Evolutionary conservation across 2,113 vertebrate genomes (phyloP).

Genomic region (Balaeniceps rex): DNA sequence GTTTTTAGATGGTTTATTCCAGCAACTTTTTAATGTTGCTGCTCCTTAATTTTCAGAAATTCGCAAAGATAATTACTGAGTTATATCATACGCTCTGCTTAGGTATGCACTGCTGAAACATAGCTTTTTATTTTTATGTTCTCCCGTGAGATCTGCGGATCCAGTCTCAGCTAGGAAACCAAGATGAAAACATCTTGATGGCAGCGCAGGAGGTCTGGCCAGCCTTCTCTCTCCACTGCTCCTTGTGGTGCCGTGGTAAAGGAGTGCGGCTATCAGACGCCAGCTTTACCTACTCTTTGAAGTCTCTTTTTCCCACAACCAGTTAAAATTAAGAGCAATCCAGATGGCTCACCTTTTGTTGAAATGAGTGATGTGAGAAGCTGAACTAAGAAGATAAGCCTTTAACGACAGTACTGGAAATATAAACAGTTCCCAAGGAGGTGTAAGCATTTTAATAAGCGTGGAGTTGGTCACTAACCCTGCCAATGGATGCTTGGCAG

Average conservation of each 20-base stretch:
- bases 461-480: not conserved
- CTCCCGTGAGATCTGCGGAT: not conserved
- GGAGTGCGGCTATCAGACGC: not conserved
- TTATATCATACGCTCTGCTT: not conserved
- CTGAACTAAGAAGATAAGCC: not conserved
- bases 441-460: not conserved
- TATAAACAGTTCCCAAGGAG: not conserved
- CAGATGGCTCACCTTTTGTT: not conserved
- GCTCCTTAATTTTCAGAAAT: conserved; percentile 52
- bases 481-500: not conserved
- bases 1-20: not conserved
- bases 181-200: not conserved
- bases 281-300: not conserved
- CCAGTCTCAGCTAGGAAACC: not conserved
- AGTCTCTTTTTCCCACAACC: not conserved
- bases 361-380: not conserved
- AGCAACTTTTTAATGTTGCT: conserved; percentile 14
- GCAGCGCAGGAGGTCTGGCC: not conserved
- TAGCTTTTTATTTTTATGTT: conserved; percentile 3
- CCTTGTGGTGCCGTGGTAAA: not conserved
- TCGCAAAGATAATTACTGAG: not conserved
- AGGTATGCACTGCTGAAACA: conserved; percentile 45
- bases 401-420: not conserved
- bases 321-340: not conserved
- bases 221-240: not conserved